These are phyloP conservation scores for Camponotus floridanus DNA, from an alignment of 1,140 invertebrate species.

Conservation along the genomic window DNA sequence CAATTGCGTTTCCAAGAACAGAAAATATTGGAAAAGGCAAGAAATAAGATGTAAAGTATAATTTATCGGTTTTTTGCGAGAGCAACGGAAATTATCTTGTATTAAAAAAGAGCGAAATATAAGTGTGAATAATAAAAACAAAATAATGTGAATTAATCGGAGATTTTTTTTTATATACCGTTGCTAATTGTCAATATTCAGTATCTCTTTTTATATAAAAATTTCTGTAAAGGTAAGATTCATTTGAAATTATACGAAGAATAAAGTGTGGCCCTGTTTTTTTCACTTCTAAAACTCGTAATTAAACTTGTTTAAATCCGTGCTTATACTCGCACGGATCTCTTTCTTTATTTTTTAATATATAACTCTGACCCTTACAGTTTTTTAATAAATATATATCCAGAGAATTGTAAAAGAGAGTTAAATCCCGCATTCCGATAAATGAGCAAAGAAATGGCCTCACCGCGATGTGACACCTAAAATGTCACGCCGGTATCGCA, in stretches of 20 bases:
- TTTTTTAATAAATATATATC: background rate
- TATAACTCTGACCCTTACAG: background rate
- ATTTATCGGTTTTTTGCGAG: background rate
- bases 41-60: background rate
- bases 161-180: background rate
- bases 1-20: background rate
- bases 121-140: background rate
- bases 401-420: background rate
- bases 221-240: background rate
- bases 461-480: background rate
- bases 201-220: background rate
- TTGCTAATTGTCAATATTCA: background rate
- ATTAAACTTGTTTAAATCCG: background rate
- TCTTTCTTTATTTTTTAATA: background rate
- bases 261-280: background rate
- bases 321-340: background rate
- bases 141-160: background rate
- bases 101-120: background rate
- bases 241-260: background rate
- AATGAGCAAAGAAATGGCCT: background rate
- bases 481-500: constrained; percentile 54
- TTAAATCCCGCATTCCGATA: background rate
- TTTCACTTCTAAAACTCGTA: background rate
- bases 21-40: background rate
- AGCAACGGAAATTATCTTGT: background rate